Evolutionary conservation across 2,113 vertebrate genomes (phyloP), one percentile per base, ranked within the genome.

Genomic region (Apeltes quadracus): DNA sequence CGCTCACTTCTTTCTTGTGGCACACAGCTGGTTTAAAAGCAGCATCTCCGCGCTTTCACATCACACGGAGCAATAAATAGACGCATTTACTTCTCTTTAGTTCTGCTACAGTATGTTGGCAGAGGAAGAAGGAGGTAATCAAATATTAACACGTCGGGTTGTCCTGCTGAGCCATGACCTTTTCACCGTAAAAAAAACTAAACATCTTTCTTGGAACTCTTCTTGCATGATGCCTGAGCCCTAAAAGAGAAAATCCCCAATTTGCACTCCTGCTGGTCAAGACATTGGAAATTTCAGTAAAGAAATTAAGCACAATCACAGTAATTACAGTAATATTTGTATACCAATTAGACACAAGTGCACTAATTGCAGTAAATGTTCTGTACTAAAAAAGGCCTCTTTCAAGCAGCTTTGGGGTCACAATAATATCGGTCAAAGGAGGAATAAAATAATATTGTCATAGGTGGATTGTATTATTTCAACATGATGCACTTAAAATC

Each of bases 21-120:
- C 57, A 13, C 82, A 85, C 58, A 76, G 55, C 78, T 79, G 66
- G 66, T 57, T 79, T 57, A 61, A n/a, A 59, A 69, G 73, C 50
- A 36, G 48, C 56, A 62, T 81, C 44, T 82, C 55, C 38, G 53
- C 51, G 73, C 55, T 23, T 44, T 25, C 71, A 58, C 62, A 51
- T 32, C 16, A 51, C 41, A 43, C 51, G 66, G 53, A 67, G 39
- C 61, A 61, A 55, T 43, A 51, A 72, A 86, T 72, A 79, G 69
- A 55, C 44, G 63, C 22, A n/a, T 16, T 41, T 51, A 25, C 44
- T 66, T 1, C 68, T 72, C 20, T 80, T 73, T 61, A 65, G 14
- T 20, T 69, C 43, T 75, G 59, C 65, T 83, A 15, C 75, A 71
- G 1, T 79, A 50, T 62, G 61, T 78, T 12, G 74, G 72, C 51